Percentiles rank a stretch among this genome's conserved stretches.
Evolutionary conservation across 2,113 vertebrate species (phyloP).

Genomic region (Verasper variegatus): DNA sequence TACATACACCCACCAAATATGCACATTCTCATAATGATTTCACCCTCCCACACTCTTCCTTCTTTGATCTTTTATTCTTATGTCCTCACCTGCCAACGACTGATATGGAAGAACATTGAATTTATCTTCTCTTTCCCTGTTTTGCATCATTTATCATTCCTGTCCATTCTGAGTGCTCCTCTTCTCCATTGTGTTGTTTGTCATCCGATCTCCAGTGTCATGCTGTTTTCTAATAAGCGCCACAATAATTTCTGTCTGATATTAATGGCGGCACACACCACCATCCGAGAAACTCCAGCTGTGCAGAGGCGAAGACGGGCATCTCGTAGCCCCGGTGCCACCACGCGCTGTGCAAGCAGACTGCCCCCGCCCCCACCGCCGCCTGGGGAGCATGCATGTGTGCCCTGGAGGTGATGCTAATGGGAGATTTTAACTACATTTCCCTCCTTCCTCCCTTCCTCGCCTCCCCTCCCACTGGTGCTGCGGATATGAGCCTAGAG

Average conservation of each 20-base stretch:
- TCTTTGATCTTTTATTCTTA: constrained; percentile 56
- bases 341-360: constrained; percentile 5
- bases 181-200: constrained; percentile 23
- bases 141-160: constrained; percentile 61
- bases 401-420: constrained; percentile 75
- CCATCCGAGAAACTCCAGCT: constrained; percentile 52
- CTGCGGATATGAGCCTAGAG: constrained; percentile 77
- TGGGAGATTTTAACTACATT: constrained; percentile 76
- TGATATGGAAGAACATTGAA: constrained; percentile 27
- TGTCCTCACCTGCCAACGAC: constrained; percentile 40
- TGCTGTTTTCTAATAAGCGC: constrained; percentile 74
- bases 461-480: constrained; percentile 65
- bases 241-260: constrained; percentile 65
- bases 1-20: constrained; percentile 12
- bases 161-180: constrained; percentile 38
- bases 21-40: constrained; percentile 27
- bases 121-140: constrained; percentile 43
- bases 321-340: constrained; percentile 19
- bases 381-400: constrained; percentile 40
- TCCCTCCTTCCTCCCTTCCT: constrained; percentile 61
- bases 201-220: constrained; percentile 57
- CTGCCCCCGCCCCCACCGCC: constrained; percentile 7
- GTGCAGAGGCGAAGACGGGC: constrained; percentile 40
- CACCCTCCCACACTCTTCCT: constrained; percentile 32
- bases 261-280: constrained; percentile 54